Conservation (phyloP, 1,140 invertebrate genomes). For the Lordiphosa collinella region DNA sequence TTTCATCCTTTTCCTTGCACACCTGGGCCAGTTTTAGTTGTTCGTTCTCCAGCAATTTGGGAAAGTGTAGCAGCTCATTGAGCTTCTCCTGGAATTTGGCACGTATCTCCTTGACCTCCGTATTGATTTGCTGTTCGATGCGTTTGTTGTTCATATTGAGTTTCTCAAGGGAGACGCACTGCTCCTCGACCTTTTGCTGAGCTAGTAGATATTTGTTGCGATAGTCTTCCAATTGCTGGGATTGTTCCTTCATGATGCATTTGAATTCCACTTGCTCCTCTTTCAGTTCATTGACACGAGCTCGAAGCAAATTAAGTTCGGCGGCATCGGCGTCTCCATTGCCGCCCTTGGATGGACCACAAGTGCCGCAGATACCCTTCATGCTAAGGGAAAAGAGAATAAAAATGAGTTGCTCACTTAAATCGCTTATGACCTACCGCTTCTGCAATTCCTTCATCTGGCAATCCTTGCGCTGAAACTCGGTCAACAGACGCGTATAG, state of each 20-base stretch:
- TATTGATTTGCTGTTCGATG: conserved; percentile 87
- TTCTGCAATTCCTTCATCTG: conserved; percentile 71
- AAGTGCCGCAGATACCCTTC: conserved; percentile 55
- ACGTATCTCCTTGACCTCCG: conserved; percentile 87
- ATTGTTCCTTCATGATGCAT: conserved; percentile 85
- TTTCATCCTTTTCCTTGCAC: conserved; percentile 81
- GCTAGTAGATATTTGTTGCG: conserved; percentile 86
- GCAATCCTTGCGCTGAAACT: conserved; percentile 69
- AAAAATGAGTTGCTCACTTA: no score
- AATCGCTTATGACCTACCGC: no score
- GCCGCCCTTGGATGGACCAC: conserved; percentile 14
- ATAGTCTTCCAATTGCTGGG: conserved; percentile 86
- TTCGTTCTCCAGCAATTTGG: conserved; percentile 86
- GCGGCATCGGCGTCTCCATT: conserved; percentile 56
- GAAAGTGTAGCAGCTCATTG: conserved; percentile 86
- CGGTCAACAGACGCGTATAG: conserved; percentile 62
- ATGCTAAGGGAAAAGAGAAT: conserved; percentile 24
- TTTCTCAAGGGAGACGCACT: conserved; percentile 85
- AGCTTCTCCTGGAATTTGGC: conserved; percentile 88
- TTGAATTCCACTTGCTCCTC: conserved; percentile 83
- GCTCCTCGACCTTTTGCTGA: conserved; percentile 87
- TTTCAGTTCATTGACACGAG: conserved; percentile 65
- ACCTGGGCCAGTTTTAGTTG: conserved; percentile 86
- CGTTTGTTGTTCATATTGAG: conserved; percentile 88
- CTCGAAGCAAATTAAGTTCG: conserved; percentile 59